phyloP scores from a whole-genome alignment of 1,140 invertebrate genomes.

The Zaprionus nigranus region DNA sequence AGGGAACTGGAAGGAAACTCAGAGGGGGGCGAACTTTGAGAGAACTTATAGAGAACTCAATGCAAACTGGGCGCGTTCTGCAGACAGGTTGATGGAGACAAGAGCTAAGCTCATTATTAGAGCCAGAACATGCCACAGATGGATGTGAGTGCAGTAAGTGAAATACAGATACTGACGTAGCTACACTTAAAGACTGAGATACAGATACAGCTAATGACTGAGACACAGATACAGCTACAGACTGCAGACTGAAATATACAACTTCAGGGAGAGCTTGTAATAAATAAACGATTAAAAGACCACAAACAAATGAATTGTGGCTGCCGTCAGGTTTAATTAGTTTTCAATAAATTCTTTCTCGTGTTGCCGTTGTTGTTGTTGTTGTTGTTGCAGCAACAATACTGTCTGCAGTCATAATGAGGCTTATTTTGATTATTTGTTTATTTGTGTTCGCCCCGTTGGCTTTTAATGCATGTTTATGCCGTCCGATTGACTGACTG shows the following conservation, averaged over 20 bases:
- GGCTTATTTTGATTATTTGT: constrained; percentile 79
- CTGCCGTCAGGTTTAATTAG: constrained; percentile 74
- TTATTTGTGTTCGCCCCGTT: constrained; percentile 39
- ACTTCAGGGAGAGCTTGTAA: constrained; percentile 33
- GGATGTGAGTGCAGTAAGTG: background rate
- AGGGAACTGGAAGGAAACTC: background rate
- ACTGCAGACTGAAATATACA: constrained; percentile 2
- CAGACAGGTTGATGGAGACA: background rate
- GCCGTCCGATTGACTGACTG: constrained; percentile 44
- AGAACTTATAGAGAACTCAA: background rate
- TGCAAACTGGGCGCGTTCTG: constrained; percentile 13
- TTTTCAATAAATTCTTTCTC: constrained; percentile 60
- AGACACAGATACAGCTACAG: constrained; percentile 16
- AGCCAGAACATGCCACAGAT: background rate
- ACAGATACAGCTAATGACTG: constrained; percentile 12
- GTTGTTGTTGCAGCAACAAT: constrained; percentile 38
- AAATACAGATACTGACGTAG: background rate
- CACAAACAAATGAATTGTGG: constrained; percentile 53
- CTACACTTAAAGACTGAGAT: background rate
- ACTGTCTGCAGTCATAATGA: constrained; percentile 69
- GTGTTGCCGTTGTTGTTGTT: constrained; percentile 16
- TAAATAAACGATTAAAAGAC: constrained; percentile 77
- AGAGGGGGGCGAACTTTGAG: no score
- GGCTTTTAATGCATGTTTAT: constrained; percentile 72
- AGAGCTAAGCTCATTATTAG: constrained; percentile 30